Conservation (phyloP, 2,888 invertebrate species). For the Drosophila rubida region DNA sequence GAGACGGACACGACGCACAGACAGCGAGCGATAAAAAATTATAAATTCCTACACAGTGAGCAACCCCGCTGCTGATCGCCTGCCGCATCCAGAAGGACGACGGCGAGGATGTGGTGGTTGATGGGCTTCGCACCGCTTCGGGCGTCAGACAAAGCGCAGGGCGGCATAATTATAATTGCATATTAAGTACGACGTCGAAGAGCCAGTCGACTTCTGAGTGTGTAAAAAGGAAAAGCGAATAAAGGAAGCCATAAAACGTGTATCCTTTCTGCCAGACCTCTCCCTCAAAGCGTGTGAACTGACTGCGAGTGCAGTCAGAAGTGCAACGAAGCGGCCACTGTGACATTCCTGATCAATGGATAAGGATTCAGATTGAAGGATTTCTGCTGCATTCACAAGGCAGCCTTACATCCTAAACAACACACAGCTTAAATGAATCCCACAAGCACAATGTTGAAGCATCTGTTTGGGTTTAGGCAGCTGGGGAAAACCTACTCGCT, state of each 20-base stretch:
- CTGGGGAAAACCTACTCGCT: constrained; percentile 5
- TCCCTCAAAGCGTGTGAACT: constrained; percentile 63
- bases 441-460: constrained; percentile 1
- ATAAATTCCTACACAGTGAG: constrained; percentile 66
- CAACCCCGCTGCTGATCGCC: constrained; percentile 48
- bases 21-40: constrained; percentile 49
- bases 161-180: constrained; percentile 80
- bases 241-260: constrained; percentile 69
- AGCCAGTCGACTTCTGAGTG: constrained; percentile 8
- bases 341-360: constrained; percentile 12
- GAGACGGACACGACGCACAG: constrained; percentile 40
- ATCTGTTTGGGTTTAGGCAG: constrained; percentile 15
- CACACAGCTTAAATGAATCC: background rate
- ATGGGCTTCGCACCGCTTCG: constrained; percentile 35
- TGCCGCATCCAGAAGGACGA: constrained; percentile 34
- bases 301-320: constrained; percentile 50
- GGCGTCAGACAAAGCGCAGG: constrained; percentile 56
- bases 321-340: constrained; percentile 9
- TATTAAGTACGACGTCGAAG: constrained; percentile 62
- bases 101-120: constrained; percentile 57
- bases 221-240: constrained; percentile 12
- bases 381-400: background rate
- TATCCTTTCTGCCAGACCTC: constrained; percentile 58
- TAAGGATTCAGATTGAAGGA: constrained; percentile 10
- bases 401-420: background rate